Conservation (phyloP, 2,888 invertebrate genomes). For the Lutraria lutraria region DNA sequence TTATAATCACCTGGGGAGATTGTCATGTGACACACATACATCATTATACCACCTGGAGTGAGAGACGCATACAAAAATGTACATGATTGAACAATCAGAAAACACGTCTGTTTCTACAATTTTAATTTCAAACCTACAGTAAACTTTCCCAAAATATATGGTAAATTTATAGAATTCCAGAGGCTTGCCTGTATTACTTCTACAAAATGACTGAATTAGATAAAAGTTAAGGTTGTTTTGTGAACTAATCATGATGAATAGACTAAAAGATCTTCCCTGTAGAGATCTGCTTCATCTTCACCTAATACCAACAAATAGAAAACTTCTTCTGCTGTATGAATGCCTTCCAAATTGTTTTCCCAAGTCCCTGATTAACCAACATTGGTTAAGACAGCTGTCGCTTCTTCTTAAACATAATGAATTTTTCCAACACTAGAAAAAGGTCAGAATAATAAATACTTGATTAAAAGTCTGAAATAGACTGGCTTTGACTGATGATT, state of each 20-base stretch:
- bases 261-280: not conserved
- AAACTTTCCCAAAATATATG: too few species aligned
- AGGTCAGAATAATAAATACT: not conserved
- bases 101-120: too few species aligned
- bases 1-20: too few species aligned
- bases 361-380: not conserved
- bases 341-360: not conserved
- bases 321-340: not conserved
- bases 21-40: too few species aligned
- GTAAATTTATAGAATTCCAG: too few species aligned
- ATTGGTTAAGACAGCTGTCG: slow-evolving; percentile 1
- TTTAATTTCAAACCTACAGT: too few species aligned
- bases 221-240: not conserved
- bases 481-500: not conserved
- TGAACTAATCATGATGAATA: not conserved
- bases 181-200: too few species aligned
- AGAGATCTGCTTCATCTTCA: not conserved
- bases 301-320: not conserved
- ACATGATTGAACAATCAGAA: too few species aligned
- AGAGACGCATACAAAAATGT: too few species aligned
- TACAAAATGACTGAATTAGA: too few species aligned
- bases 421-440: not conserved
- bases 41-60: too few species aligned
- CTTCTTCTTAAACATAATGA: not conserved
- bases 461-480: slow-evolving; percentile 15